Base-by-base conservation (phyloP, 2,888 invertebrate genomes). In the Neoaliturus tenellus region DNA sequence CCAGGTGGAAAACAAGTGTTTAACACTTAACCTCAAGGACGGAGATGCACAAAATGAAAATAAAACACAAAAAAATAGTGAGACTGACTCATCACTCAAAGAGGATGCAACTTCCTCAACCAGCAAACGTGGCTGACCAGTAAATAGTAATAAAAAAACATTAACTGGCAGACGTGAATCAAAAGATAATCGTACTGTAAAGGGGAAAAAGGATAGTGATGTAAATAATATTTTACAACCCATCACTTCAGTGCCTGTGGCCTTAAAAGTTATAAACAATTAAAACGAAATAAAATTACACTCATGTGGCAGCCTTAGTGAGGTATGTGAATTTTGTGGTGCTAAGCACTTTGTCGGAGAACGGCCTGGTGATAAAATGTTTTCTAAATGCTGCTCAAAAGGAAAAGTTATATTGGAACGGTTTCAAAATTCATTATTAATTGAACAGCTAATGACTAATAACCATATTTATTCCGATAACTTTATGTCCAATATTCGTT, bases 291-390 rank as follows among this genome's bases (percentile, higher is more conserved):
- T 31, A 69, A 69, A 39, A 69, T 48, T 31, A 69, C 67, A 62
- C 67, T 62, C 67, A 62, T 62, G 28, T 28, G 69, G 69, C 28
- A 69, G 39, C 31, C 69, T 69, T 69, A 69, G 39, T 28, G 33
- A 69, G 5, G 17, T 69, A 10, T 62, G 62, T 62, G 62, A 62
- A 62, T 23, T 69, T 69, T 69, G 69, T 69, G 31, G 33, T 35
- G 69, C 28, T n/a, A 69, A 69, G 31, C 69, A 69, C 69, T 67
- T 67, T 69, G 33, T 39, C 69, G 28, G 69, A 69, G 25, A 69
- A 28, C 14, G 20, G 14, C 48, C 48, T 48, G 48, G 3, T 48
- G 48, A 48, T 48, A 48, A 69, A 62, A 62, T 62, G 33, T 62
- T 62, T n/a, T 62, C 67, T n/a, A 62, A 62, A 62, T 62, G 62